Evolutionary conservation across 1,140 invertebrate genomes (phyloP), one percentile per base, ranked within the genome.

Genomic region (Riptortus pedestris): DNA sequence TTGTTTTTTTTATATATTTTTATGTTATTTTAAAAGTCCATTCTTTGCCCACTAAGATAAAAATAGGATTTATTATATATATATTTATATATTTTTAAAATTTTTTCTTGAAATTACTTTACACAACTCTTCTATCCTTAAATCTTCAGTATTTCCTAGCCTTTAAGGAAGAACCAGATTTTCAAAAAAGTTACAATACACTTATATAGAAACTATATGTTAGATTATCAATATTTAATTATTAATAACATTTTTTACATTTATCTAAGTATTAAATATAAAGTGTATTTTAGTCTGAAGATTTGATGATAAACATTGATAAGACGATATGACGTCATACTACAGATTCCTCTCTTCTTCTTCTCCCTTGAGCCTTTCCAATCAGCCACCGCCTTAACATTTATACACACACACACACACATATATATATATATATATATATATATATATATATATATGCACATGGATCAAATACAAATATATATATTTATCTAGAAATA

Each of bases 81-180:
- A 31, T 65, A 29, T 65, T 24, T 59, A 24, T 27, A 31, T 24
- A 24, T 27, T 24, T 55, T 24, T 55, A 24, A n/a, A n/a, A n/a
- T n/a, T n/a, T n/a, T n/a, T n/a, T n/a, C n/a, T n/a, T n/a, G n/a
- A n/a, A n/a, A n/a, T n/a, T n/a, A 24, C 26, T 55, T 55, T 55
- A 55, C 51, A 55, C 4, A 47, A 20, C 22, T n/a, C 18, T 18
- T 2, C 45, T 47, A 47, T 47, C 45, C 45, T 47, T 47, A 47
- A 22, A 22, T 47, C 45, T 20, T 47, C 45, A 22, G 18, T 47
- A 38, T 57, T 27, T 31, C 45, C 62, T 55, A 65, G 31, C 38
- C 63, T 57, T 57, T 16, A 59, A 65, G 63, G 63, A 65, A 65
- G 63, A 65, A 65, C 63, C 63, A 65, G 63, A 65, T 65, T 65